These are phyloP conservation scores for Hiodon alosoides DNA, from an alignment of 2,113 vertebrate genomes.

Conservation along the genomic window DNA sequence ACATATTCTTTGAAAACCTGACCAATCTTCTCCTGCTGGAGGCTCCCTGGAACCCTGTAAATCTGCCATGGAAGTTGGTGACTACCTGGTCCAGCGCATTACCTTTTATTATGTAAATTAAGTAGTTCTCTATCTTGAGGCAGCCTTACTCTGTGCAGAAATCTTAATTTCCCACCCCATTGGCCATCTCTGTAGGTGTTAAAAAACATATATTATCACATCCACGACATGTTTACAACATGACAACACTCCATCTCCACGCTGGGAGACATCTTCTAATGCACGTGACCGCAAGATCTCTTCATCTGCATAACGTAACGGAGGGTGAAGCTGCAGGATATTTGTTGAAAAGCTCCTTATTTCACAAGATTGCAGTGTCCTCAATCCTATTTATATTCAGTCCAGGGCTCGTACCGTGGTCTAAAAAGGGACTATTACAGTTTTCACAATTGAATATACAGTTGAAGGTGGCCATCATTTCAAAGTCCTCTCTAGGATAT, in stretches of 20 bases:
- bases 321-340: not conserved
- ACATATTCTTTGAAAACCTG: no score
- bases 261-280: no score
- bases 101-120: not conserved
- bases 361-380: not conserved
- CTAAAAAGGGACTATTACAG: constrained; percentile 12
- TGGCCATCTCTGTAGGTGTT: not conserved
- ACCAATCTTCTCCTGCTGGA: no score
- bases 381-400: not conserved
- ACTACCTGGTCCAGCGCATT: not conserved
- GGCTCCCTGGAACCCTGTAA: no score
- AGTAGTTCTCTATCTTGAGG: constrained; percentile 35
- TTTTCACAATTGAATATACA: not conserved
- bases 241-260: not conserved
- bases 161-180: constrained; percentile 11
- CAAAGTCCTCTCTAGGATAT: not conserved
- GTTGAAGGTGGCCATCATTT: constrained; percentile 4
- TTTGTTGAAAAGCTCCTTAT: not conserved
- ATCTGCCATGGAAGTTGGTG: no score
- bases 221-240: not conserved
- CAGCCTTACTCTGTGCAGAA: constrained; percentile 34
- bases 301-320: not conserved
- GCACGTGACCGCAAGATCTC: no score
- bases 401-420: not conserved
- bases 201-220: not conserved